phyloP scores from a whole-genome alignment of 2,797 vertebrate species.

The Hemitrygon akajei region DNA sequence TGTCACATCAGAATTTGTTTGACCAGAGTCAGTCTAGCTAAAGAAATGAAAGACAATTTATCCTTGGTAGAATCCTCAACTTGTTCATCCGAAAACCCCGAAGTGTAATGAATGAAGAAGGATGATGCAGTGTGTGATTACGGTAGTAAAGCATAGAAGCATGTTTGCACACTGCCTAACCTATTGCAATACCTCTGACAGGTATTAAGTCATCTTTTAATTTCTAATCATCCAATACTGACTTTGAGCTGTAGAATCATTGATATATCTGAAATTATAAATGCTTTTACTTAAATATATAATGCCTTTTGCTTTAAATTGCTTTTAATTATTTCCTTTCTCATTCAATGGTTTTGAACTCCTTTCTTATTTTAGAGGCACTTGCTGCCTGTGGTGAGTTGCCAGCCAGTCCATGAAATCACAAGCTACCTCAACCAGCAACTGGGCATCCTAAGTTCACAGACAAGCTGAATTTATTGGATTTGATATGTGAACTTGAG shows the following conservation, averaged over 20 bases:
- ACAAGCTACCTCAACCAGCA: neutral
- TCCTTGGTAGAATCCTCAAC: slow-evolving; percentile 33
- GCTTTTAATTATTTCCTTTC: neutral
- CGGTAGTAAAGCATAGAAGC: neutral
- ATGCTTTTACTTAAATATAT: slow-evolving; percentile 38
- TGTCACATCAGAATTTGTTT: slow-evolving; percentile 39
- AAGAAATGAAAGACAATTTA: slow-evolving; percentile 37
- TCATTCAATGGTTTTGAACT: neutral
- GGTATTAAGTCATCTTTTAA: neutral
- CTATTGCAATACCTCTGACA: neutral
- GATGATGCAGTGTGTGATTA: neutral
- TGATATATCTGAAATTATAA: slow-evolving; percentile 39
- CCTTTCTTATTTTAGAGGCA: neutral
- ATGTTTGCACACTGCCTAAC: neutral
- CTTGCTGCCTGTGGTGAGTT: neutral
- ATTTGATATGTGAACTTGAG: neutral
- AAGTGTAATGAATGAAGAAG: neutral
- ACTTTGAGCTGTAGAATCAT: slow-evolving; percentile 44
- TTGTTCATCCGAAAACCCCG: neutral
- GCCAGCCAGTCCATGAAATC: neutral
- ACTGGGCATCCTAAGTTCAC: neutral
- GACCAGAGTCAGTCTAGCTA: slow-evolving; percentile 41
- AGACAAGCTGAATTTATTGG: neutral
- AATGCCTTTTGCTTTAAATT: slow-evolving; percentile 29
- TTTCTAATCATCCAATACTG: neutral